Evolutionary conservation across 2,797 vertebrate species (phyloP), one percentile per base, ranked within the genome.

Genomic region (Enteromius trimaculatus): DNA sequence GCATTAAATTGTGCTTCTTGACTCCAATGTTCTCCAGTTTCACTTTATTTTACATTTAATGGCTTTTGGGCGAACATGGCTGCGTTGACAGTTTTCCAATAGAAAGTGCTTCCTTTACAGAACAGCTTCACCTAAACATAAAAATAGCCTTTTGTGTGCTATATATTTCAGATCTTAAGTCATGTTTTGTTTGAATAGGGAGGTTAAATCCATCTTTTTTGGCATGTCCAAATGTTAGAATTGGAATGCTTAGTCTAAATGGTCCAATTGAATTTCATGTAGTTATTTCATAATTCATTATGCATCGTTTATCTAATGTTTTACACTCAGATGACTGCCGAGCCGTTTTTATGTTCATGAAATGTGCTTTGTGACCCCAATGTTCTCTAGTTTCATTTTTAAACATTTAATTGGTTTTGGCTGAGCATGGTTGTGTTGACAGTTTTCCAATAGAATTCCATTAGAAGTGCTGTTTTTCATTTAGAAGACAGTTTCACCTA

Each of bases 31-130:
- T 58, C 31, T 16, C 11, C 60, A 29, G 60, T 62, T 62, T 29
- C 26, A 4, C 21, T 75, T 75, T 55, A n/a, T 75, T 58, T 39
- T 21, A 55, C 51, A 58, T 75, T 75, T 23, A 58, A 75, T 75
- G 31, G 51, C 6, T 39, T 58, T 37, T 75, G 31, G 21, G 31
- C 7, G 21, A 75, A 75, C 72, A 75, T 58, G 71, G 19, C 6
- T 23, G 31, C 1, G 51, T 39, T 58, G 51, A 58, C 72, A 16
- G 72, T 23, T 58, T 39, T 58, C 72, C 31, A 58, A 39, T 17
- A 39, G 51, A 7, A 6, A 23, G 31, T 9, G 3, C 4, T 75
- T 75, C 3, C 8, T 75, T 75, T 37, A 75, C n/a, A 23, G 5
- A 31, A 75, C 10, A 10, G 7, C n/a, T 75, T 55, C 19, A 55